Conservation (phyloP, 92 coral and sea anemone species). For the Metridium senile region DNA sequence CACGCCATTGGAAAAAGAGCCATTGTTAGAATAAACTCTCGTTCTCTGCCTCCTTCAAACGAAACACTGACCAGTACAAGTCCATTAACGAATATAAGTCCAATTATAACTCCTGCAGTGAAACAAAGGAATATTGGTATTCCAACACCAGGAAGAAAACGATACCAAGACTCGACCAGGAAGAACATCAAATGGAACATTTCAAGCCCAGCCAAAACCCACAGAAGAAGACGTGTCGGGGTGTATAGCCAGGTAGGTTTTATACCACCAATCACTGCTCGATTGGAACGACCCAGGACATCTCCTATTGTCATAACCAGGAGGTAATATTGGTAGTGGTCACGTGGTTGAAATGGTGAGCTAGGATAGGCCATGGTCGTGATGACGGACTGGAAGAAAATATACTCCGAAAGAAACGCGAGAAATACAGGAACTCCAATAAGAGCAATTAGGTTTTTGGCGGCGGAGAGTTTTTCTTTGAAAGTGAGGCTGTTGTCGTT, state of each 20-base stretch:
- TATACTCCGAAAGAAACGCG: constrained; percentile 63
- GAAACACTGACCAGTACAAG: constrained; percentile 55
- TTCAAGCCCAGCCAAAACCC: constrained; percentile 66
- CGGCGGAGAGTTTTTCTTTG: constrained; percentile 18
- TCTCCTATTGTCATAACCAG: constrained; percentile 61
- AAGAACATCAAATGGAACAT: constrained; percentile 56
- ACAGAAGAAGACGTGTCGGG: constrained; percentile 55
- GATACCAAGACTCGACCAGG: constrained; percentile 74
- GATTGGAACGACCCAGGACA: constrained; percentile 71
- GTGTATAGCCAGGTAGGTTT: constrained; percentile 52
- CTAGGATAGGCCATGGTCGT: constrained; percentile 71
- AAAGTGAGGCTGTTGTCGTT: not conserved
- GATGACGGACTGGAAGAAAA: constrained; percentile 59
- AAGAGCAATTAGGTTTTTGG: constrained; percentile 45
- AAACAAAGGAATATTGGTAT: constrained; percentile 62
- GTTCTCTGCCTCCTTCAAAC: constrained; percentile 51
- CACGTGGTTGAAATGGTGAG: constrained; percentile 82
- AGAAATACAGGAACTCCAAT: constrained; percentile 46
- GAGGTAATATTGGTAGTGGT: constrained; percentile 78
- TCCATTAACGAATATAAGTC: constrained; percentile 58
- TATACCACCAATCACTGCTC: constrained; percentile 43
- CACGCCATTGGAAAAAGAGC: constrained; percentile 64
- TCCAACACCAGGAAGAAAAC: constrained; percentile 72
- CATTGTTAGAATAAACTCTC: constrained; percentile 79
- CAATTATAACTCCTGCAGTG: constrained; percentile 60